These are phyloP conservation scores for Zosterops lateralis DNA, from an alignment of 2,113 vertebrate genomes.

Conservation along the genomic window DNA sequence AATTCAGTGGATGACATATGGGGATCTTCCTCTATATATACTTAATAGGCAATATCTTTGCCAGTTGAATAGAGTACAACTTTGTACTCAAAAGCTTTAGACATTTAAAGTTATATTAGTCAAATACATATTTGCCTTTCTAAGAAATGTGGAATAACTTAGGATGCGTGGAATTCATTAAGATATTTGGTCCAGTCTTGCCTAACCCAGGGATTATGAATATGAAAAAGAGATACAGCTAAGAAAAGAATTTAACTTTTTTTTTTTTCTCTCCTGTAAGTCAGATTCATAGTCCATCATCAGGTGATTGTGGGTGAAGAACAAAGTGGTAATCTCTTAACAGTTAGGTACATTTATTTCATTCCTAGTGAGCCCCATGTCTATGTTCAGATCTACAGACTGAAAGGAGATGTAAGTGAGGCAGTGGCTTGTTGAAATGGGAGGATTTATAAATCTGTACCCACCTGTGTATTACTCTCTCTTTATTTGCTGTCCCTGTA, in stretches of 20 bases:
- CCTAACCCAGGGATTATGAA: neutral
- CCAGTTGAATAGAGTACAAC: neutral
- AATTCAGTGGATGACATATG: neutral
- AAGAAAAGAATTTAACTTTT: neutral
- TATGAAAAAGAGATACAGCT: neutral
- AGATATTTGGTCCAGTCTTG: neutral
- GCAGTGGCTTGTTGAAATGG: neutral
- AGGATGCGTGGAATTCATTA: neutral
- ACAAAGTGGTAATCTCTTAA: neutral
- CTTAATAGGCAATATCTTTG: neutral
- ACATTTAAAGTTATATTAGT: neutral
- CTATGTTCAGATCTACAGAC: neutral
- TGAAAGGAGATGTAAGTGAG: neutral
- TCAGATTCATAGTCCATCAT: neutral
- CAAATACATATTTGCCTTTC: neutral
- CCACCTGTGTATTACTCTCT: neutral
- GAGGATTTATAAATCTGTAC: neutral
- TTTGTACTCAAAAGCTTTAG: neutral
- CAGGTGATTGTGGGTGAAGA: neutral
- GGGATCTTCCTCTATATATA: neutral
- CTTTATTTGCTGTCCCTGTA: neutral
- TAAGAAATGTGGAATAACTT: neutral
- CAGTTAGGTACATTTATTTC: neutral
- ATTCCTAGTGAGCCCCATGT: neutral
- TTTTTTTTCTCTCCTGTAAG: neutral